Base-by-base conservation (phyloP, 2,113 vertebrate genomes). In the Ranitomeya variabilis region DNA sequence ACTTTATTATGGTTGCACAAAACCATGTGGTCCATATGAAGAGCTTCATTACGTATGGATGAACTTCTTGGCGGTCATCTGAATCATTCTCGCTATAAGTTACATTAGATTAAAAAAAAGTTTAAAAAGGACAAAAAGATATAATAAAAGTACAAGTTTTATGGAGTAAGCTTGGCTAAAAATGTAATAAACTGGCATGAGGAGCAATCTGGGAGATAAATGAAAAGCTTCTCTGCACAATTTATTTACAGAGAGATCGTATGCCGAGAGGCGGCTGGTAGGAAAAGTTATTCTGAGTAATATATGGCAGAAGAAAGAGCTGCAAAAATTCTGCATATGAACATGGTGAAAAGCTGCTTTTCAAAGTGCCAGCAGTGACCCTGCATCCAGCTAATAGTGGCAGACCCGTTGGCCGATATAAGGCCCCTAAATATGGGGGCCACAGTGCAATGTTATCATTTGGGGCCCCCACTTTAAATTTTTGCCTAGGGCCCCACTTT, bases 161-260 rank as follows among this genome's bases (percentile, higher is more conserved):
- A 74, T 73, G 54, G 52, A 85, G 67, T 84, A 23, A 84, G 64
- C 64, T 23, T 69, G 7, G 3, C 82, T 51, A 54, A 59, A 69
- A 73, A 74, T 31, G 16, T 60, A 85, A 60, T 85, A 76, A 54
- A 76, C n/a, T 37, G 69, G 23, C n/a, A 67, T 60, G 23, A 45
- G 83, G 26, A 85, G 54, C 55, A 54, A 74, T 60, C 83, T 76
- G 23, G 69, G 60, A 76, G 26, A 60, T 59, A 37, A 85, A 73
- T 85, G n/a, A 57, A 85, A 16, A 5, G 10, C 13, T 83, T 54
- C 13, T 83, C n/a, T 69, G 62, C 59, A 82, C 59, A 82, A 59
- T 64, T 31, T 69, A 26, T 26, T 26, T 13, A 31, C 18, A 8
- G 57, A 82, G 64, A 82, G 80, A 45, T 45, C 14, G 19, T 82